Conservation (phyloP, 2,888 invertebrate species). For the Willowsia nigromaculata region DNA sequence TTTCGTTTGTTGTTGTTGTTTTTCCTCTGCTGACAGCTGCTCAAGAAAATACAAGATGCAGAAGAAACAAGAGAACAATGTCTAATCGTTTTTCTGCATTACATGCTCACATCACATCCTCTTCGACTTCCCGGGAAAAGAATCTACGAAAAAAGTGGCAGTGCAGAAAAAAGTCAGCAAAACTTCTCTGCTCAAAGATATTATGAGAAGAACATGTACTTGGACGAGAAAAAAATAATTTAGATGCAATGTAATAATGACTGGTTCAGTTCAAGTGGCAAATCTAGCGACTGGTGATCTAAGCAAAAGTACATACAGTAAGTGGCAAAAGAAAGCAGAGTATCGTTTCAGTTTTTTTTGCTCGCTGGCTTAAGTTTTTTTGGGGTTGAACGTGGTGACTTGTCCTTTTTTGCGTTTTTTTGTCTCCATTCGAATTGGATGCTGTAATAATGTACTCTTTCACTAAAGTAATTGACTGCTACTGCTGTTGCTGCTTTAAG, state of each 20-base stretch:
- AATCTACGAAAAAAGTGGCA: slow-evolving; percentile 26
- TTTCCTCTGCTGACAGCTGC: slow-evolving; percentile 57
- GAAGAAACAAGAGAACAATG: slow-evolving; percentile 46
- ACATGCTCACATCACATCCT: slow-evolving; percentile 43
- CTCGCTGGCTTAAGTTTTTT: slow-evolving; percentile 36
- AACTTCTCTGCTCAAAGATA: background rate
- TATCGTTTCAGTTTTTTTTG: slow-evolving; percentile 11
- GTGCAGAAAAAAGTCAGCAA: slow-evolving; percentile 24
- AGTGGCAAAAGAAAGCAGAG: background rate
- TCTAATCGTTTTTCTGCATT: slow-evolving; percentile 61
- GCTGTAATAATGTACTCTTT: slow-evolving; percentile 70
- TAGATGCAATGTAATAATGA: slow-evolving; percentile 62
- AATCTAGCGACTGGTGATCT: background rate
- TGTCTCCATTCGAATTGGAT: slow-evolving; percentile 45
- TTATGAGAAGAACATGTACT: background rate
- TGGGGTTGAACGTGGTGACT: slow-evolving; percentile 18
- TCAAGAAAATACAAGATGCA: slow-evolving; percentile 55
- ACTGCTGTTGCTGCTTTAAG: slow-evolving; percentile 32
- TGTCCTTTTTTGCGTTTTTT: slow-evolving; percentile 56
- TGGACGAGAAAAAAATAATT: slow-evolving; percentile 47
- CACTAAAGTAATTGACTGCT: slow-evolving; percentile 71
- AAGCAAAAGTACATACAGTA: background rate
- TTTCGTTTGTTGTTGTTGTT: slow-evolving; percentile 44
- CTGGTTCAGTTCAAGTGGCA: slow-evolving; percentile 48
- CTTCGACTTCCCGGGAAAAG: slow-evolving; percentile 26